These are phyloP conservation scores for Diaprepes abbreviatus DNA, from an alignment of 2,888 invertebrate genomes.

Conservation along the genomic window DNA sequence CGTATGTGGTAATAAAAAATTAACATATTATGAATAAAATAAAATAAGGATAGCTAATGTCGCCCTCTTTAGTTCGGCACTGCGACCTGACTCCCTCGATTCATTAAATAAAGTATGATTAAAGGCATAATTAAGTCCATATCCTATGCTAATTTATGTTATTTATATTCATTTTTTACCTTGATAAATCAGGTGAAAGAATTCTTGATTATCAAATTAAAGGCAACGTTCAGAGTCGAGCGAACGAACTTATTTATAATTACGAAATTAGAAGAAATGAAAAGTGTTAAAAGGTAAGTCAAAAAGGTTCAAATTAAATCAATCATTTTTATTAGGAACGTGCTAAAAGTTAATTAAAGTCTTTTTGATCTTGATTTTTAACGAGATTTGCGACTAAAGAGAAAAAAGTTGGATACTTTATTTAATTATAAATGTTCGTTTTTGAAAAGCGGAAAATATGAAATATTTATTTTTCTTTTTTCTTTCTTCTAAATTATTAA, in stretches of 20 bases:
- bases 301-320: constrained; percentile 4
- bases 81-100: no score
- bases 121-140: no score
- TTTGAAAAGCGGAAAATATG: neutral
- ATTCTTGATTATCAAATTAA: neutral
- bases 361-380: constrained; percentile 7
- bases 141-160: no score
- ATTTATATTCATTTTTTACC: no score
- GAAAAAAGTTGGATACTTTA: neutral
- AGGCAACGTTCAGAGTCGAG: neutral
- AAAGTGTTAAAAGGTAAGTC: constrained; percentile 12
- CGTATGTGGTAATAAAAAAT: no score
- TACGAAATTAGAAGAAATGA: constrained; percentile 3
- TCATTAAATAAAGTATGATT: no score
- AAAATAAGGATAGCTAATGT: no score
- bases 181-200: neutral
- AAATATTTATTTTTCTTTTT: neutral
- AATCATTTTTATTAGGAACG: constrained; percentile 1
- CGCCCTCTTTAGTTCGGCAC: no score
- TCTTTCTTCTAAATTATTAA: no score
- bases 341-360: neutral
- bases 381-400: neutral
- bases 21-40: no score
- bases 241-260: neutral
- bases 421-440: constrained; percentile 1